Evolutionary conservation across 1,140 invertebrate genomes (phyloP), one percentile per base, ranked within the genome.

Genomic region (Globodera ellingtonae): DNA sequence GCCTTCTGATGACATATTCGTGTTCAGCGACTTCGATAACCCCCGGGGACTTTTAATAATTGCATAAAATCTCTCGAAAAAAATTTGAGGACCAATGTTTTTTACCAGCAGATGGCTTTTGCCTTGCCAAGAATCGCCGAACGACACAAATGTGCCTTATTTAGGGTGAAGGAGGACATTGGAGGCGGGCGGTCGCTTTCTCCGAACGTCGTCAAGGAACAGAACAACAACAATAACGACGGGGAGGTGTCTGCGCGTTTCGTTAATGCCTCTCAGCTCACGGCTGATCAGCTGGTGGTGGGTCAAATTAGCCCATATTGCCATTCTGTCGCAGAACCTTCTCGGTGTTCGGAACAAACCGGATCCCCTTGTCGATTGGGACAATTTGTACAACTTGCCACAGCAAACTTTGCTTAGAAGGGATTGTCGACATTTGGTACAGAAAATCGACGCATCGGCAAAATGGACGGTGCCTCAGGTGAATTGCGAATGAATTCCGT

Each of bases 381-480:
- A 96, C 91, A 96, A 97, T 91, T 94, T 98, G 82, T 99, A 94
- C 91, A 96, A 98, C 91, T 92, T 98, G 88, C 92, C 93, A 9
- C 95, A 98, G 90, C 97, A 99, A 91, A 93, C 93, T 88, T 89
- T 93, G 83, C 91, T 99, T 70, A 91, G 96, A 85, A 93, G 95
- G 90, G 95, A 98, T 91, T 97, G 96, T 84, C 93, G 93, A 87
- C 92, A 93, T 83, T 93, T 97, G 90, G 94, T 97, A 75, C 94
- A 93, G 67, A 52, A 78, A 72, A 52, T 84, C 35, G 47, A 72
- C 59, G 65, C 35, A 8, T 15, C 24, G 4, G 18, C 82, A 72
- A 75, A 65, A 13, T 56, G 66, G 52, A 83, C 82, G 24, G 52
- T 82, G 47, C 83, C 83, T 18, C 75, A 82, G 52, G 71, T 82